Evolutionary conservation across 2,113 vertebrate genomes (phyloP), one percentile per base, ranked within the genome.

Genomic region (Progne subis): DNA sequence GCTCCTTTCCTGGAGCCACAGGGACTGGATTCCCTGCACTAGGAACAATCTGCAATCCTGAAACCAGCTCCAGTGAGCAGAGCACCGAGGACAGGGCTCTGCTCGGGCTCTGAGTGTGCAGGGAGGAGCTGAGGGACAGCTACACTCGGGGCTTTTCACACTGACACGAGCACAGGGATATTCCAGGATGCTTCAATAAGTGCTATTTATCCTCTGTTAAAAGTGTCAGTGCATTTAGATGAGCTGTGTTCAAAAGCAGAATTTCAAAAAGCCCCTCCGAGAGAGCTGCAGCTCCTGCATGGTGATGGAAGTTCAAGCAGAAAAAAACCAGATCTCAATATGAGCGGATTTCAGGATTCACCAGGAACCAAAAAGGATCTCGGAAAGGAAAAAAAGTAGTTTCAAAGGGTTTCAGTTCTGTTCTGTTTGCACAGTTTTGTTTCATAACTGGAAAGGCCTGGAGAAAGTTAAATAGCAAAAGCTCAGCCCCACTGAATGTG

Each of bases 61-160:
- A 24, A 23, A 39, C 5, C 6, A 41, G 6, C 26, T 15, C 20
- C 21, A 26, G 25, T 5, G 12, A 37, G 37, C 37, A 37, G 37
- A 32, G 16, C 78, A 6, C 4, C n/a, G 20, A 8, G 39, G 11
- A 7, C 17, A 43, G 24, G 39, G 19, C 49, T 46, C 26, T 26
- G 46, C 39, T 26, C 18, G 8, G 1, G 5, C 44, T 59, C 11
- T 1, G 12, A 17, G 5, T 11, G 4, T 8, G 55, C 2, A 49
- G 80, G 85, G 47, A 50, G 64, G 11, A 87, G 82, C 74, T 74
- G 79, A 13, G 21, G 26, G 49, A 2, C 43, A 34, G 83, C 26
- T 1, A 13, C 3, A 3, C 9, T 5, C 19, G 14, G 53, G 61
- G 49, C 26, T 82, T 32, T 56, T 24, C 88, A 61, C 49, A 25